Conservation (phyloP, 1,140 invertebrate species). For the Teleogryllus occipitalis region DNA sequence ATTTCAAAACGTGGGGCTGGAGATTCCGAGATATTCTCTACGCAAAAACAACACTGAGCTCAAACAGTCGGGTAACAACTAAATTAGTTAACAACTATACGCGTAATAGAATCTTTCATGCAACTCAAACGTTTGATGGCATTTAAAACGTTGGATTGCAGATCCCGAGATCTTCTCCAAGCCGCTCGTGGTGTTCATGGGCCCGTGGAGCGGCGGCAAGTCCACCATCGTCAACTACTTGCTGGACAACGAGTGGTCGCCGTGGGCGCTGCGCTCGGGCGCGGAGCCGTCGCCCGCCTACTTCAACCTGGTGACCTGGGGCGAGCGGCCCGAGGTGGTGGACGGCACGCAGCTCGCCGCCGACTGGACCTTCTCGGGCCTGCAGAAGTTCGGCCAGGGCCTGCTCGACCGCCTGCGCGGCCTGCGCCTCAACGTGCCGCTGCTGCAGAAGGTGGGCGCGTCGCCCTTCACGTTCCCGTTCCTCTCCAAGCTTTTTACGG, state of each 20-base stretch:
- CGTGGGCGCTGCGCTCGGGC: conserved; percentile 74
- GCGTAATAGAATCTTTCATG: too few species aligned
- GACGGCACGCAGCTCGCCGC: conserved; percentile 88
- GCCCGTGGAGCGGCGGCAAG: conserved; percentile 92
- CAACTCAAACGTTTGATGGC: too few species aligned
- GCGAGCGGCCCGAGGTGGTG: conserved; percentile 71
- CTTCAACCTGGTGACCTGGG: conserved; percentile 88
- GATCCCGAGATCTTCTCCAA: conserved; percentile 94
- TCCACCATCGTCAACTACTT: conserved; percentile 91
- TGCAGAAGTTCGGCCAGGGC: conserved; percentile 92
- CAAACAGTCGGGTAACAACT: too few species aligned
- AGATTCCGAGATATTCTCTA: too few species aligned
- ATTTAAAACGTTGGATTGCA: conserved; percentile 28
- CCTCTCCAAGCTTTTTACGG: too few species aligned
- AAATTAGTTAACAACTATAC: too few species aligned
- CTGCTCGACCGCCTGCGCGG: conserved; percentile 82
- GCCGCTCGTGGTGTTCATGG: conserved; percentile 85
- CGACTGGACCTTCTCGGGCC: conserved; percentile 84
- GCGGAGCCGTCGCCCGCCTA: conserved; percentile 88
- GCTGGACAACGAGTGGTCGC: conserved; percentile 74
- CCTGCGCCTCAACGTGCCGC: conserved; percentile 66
- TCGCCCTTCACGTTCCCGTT: too few species aligned
- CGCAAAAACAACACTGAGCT: too few species aligned
- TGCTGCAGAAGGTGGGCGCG: conserved; percentile 73
- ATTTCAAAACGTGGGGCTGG: too few species aligned